phyloP scores from a whole-genome alignment of 2,888 invertebrate species.

The Callinectes sapidus region DNA sequence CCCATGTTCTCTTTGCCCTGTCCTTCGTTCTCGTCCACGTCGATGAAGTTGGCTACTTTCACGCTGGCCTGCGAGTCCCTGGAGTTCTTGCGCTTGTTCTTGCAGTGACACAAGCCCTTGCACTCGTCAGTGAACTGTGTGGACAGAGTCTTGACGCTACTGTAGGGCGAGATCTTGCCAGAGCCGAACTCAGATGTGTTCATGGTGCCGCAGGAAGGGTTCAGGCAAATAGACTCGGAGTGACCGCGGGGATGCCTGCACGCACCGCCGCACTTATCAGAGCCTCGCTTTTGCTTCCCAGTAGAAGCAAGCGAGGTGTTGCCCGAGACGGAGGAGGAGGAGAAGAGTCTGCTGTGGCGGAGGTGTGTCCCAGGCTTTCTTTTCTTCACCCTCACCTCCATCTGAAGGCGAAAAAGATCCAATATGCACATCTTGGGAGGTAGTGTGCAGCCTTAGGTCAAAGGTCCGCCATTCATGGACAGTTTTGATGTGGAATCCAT shows the following conservation, averaged over 20 bases:
- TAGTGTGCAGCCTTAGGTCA: not conserved
- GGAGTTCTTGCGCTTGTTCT: conserved; percentile 21
- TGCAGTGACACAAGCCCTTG: conserved; percentile 45
- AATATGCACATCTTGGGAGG: conserved; percentile 56
- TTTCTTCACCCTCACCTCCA: conserved; percentile 62
- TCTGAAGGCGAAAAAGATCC: conserved; percentile 61
- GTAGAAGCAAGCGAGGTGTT: conserved; percentile 13
- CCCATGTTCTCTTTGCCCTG: conserved; percentile 47
- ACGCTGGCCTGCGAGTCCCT: not conserved
- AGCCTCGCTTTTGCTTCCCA: conserved; percentile 37
- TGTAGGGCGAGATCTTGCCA: conserved; percentile 47
- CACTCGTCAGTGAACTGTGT: conserved; percentile 61
- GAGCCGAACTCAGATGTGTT: conserved; percentile 36
- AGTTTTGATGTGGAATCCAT: not conserved
- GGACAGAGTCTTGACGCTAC: conserved; percentile 64
- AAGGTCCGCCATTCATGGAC: not conserved
- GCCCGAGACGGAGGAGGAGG: conserved; percentile 27
- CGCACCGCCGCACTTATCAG: not conserved
- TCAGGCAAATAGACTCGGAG: conserved; percentile 32
- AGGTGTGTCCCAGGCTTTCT: conserved; percentile 53
- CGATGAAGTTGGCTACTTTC: conserved; percentile 45
- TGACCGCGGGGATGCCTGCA: not conserved
- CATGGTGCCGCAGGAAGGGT: conserved; percentile 51
- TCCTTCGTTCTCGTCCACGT: conserved; percentile 42
- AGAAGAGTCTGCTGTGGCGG: conserved; percentile 59